Percentiles rank a stretch among this genome's conserved stretches.
Evolutionary conservation across 2,888 invertebrate species (phyloP).

Genomic region (Heliothis peltigera): DNA sequence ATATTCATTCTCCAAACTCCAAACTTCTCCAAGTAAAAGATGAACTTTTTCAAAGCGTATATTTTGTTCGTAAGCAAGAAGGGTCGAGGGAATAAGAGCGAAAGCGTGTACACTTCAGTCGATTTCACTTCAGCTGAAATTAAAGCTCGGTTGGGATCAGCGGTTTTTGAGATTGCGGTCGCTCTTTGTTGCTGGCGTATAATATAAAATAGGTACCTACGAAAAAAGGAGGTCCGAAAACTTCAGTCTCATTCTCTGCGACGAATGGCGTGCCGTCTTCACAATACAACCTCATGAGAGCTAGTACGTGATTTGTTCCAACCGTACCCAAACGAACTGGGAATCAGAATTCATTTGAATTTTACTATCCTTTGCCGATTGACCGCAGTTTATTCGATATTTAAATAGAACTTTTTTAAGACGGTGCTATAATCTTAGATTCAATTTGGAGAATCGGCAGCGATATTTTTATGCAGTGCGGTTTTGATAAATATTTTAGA

Average conservation of each 20-base stretch:
- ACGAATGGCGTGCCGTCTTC: conserved; percentile 49
- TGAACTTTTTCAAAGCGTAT: conserved; percentile 68
- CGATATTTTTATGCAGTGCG: conserved; percentile 1
- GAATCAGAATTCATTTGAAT: conserved; percentile 30
- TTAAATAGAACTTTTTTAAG: not conserved
- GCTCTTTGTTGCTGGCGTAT: conserved; percentile 70
- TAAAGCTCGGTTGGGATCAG: conserved; percentile 78
- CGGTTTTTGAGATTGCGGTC: conserved; percentile 75
- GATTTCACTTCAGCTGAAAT: conserved; percentile 84
- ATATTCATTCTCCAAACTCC: conserved; percentile 67
- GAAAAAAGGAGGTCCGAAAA: conserved; percentile 58
- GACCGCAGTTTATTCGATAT: not conserved
- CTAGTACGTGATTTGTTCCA: conserved; percentile 42
- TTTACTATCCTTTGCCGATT: conserved; percentile 12
- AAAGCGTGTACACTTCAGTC: conserved; percentile 86
- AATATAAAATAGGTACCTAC: conserved; percentile 66
- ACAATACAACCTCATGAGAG: conserved; percentile 47
- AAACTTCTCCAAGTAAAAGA: conserved; percentile 64
- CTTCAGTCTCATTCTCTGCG: conserved; percentile 57
- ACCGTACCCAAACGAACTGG: not conserved
- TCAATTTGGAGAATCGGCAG: conserved; percentile 10
- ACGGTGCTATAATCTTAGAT: not conserved
- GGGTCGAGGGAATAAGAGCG: conserved; percentile 81
- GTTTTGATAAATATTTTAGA: not conserved
- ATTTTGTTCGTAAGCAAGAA: conserved; percentile 71